phyloP scores from a whole-genome alignment of 2,888 invertebrate species.

The Tiliacea citrago region DNA sequence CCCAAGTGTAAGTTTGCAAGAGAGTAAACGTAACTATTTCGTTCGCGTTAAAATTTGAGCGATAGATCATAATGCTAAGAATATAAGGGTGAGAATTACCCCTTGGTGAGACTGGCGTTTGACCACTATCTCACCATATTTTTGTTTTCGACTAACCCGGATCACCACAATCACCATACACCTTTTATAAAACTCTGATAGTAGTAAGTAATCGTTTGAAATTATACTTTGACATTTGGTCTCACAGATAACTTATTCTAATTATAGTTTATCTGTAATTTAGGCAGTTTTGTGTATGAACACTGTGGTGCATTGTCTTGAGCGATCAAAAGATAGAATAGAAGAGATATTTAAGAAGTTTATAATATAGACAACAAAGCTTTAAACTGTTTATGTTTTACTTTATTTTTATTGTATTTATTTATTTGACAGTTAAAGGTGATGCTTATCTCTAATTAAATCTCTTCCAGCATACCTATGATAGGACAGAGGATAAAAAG shows the following conservation, averaged over 20 bases:
- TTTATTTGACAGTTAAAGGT: too few relatives aligned
- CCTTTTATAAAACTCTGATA: conserved; percentile 52
- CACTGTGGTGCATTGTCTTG: conserved; percentile 16
- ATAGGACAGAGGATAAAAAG: too few relatives aligned
- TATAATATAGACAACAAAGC: neutral
- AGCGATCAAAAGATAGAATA: conserved; percentile 30
- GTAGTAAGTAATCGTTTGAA: conserved; percentile 40
- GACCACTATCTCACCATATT: too few relatives aligned
- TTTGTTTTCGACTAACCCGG: conserved; percentile 12
- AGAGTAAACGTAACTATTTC: too few relatives aligned
- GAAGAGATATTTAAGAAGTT: neutral
- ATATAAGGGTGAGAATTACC: too few relatives aligned
- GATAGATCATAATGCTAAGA: too few relatives aligned
- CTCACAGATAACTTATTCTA: conserved; percentile 50
- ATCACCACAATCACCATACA: conserved; percentile 44
- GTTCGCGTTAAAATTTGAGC: too few relatives aligned
- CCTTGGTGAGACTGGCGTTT: too few relatives aligned
- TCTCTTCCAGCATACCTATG: too few relatives aligned
- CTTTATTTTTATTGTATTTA: neutral
- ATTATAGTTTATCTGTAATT: conserved; percentile 53
- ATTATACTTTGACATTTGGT: conserved; percentile 57
- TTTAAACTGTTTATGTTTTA: too few relatives aligned
- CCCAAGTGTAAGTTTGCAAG: too few relatives aligned
- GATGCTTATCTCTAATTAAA: too few relatives aligned
- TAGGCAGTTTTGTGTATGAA: conserved; percentile 16